These are phyloP conservation scores for Psittacula cyanocephala DNA, from an alignment of 2,113 vertebrate genomes.

Conservation along the genomic window DNA sequence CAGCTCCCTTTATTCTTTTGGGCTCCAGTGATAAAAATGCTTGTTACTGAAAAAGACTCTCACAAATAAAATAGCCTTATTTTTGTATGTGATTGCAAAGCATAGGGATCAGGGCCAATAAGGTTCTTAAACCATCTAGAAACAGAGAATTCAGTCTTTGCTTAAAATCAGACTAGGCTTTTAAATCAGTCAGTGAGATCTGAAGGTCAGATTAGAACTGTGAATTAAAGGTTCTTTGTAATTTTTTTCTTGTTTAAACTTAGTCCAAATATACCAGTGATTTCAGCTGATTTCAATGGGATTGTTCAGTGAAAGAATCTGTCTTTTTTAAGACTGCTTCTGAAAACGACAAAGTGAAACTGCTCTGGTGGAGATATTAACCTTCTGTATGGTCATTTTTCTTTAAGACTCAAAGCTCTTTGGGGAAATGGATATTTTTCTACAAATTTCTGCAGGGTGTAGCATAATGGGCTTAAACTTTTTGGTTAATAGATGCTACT, in stretches of 20 bases:
- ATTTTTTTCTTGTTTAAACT: background rate
- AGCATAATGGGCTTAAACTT: background rate
- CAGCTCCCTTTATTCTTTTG: background rate
- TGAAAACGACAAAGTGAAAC: background rate
- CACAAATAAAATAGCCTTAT: background rate
- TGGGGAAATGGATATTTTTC: background rate
- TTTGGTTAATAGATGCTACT: background rate
- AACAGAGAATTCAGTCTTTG: background rate
- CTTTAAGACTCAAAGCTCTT: background rate
- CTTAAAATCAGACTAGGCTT: background rate
- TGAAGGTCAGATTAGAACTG: background rate
- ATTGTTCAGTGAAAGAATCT: background rate
- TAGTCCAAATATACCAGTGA: background rate
- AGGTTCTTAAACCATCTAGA: background rate
- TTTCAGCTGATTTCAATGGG: background rate
- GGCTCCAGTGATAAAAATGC: background rate
- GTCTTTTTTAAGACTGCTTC: background rate
- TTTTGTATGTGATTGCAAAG: background rate
- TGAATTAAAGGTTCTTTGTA: background rate
- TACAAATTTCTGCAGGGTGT: background rate
- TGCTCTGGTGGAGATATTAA: background rate
- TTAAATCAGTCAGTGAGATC: background rate
- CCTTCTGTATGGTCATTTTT: background rate
- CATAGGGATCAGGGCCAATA: accelerated
- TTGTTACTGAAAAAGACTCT: background rate